Base-by-base conservation (phyloP, 2,113 vertebrate genomes). In the Hydrolagus affinis region DNA sequence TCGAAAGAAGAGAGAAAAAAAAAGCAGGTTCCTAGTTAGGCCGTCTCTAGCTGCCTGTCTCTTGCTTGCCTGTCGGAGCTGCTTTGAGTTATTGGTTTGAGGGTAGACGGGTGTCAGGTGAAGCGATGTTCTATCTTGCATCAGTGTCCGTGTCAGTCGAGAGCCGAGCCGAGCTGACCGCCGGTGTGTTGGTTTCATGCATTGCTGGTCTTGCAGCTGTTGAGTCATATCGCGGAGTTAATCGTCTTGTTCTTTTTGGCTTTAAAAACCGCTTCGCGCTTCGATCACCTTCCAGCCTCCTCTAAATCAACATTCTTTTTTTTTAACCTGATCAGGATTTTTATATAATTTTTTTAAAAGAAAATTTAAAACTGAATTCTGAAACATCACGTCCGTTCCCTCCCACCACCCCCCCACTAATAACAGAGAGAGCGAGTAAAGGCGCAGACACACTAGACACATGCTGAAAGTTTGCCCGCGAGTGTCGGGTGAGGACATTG, bases 201-300 rank as follows among this genome's bases (percentile, higher is more conserved):
- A 28, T 83, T 83, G 28, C 62, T 32, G 78, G 30, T 44, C 14
- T 23, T 64, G 60, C 59, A 66, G 19, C 60, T 83, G 60, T 15
- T 64, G 15, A 83, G 78, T n/a, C n/a, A n/a, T 68, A 68, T 25
- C 30, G 78, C 66, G 23, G 62, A 64, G 3, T 83, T 25, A 66
- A 83, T 66, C 64, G 15, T 83, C 15, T 66, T n/a, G 72, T 83
- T 25, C 23, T 25, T n/a, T n/a, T 60, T 78, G 56, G 56, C n/a
- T 80, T 80, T 80, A 64, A 80, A 80, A 62, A 8, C 60, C 62
- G 64, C 59, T 80, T 80, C 12, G 23, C 66, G 25, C n/a, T 64
- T 11, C 28, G 25, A 62, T 25, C 12, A 23, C 78, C 62, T 83
- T 83, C 64, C 75, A 23, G 14, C 66, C 14, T 75, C 56, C 1